phyloP scores from a whole-genome alignment of 1,140 invertebrate species.

The Trinorchestia longiramus region DNA sequence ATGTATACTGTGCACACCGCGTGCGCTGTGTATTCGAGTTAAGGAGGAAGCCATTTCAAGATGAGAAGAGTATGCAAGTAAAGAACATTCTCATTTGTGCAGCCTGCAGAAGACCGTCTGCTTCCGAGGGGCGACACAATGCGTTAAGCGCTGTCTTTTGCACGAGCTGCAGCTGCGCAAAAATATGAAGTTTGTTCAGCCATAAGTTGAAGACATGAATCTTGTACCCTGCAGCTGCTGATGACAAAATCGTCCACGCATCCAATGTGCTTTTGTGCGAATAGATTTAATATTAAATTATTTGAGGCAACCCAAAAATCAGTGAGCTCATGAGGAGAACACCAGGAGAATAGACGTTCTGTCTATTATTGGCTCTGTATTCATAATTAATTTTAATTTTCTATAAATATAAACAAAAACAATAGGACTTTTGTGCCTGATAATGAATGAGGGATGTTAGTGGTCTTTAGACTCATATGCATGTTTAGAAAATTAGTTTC shows the following conservation, averaged over 20 bases:
- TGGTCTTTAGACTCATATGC: neutral
- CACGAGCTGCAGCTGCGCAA: neutral
- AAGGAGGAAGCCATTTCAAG: neutral
- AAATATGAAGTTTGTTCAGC: neutral
- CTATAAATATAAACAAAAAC: neutral
- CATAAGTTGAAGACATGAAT: neutral
- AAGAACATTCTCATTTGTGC: neutral
- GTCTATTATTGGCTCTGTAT: neutral
- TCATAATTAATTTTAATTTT: neutral
- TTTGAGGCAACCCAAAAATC: neutral
- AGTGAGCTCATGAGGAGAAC: no score
- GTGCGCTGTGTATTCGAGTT: no score
- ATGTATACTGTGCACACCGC: no score
- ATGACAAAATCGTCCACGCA: neutral
- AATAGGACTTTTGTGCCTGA: neutral
- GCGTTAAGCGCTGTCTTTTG: neutral
- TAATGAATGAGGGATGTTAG: neutral
- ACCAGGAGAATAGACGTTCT: no score
- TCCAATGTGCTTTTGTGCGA: neutral
- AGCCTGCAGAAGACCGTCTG: no score
- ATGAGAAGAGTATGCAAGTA: neutral
- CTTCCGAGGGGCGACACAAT: neutral
- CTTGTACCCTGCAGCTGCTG: neutral
- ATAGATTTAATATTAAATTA: neutral
- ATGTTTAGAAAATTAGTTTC: neutral